phyloP scores from a whole-genome alignment of 1,140 invertebrate genomes.

The Goniozus legneri region DNA sequence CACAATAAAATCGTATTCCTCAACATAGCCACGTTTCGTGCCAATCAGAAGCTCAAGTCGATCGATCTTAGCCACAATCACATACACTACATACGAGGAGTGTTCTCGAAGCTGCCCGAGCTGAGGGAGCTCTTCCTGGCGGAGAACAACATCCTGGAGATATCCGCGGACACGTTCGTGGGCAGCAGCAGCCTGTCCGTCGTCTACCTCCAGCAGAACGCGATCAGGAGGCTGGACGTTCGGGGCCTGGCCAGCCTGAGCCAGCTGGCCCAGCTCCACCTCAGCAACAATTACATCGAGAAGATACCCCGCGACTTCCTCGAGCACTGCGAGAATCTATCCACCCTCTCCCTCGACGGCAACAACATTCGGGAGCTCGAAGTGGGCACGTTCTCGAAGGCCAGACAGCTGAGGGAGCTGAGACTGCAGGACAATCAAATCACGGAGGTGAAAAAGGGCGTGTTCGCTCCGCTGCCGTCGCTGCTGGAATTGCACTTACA shows the following conservation, averaged over 20 bases:
- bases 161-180: slow-evolving; percentile 76
- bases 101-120: slow-evolving; percentile 76
- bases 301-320: slow-evolving; percentile 73
- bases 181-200: slow-evolving; percentile 74
- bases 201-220: slow-evolving; percentile 84
- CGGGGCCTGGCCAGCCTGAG: slow-evolving; percentile 68
- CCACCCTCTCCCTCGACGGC: slow-evolving; percentile 83
- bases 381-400: slow-evolving; percentile 72
- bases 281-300: slow-evolving; percentile 83
- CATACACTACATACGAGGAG: slow-evolving; percentile 75
- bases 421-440: slow-evolving; percentile 83
- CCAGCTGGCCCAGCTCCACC: slow-evolving; percentile 77
- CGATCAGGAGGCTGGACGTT: slow-evolving; percentile 70
- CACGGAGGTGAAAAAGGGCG: slow-evolving; percentile 67
- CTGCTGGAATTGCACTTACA: slow-evolving; percentile 83
- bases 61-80: slow-evolving; percentile 88
- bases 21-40: slow-evolving; percentile 68
- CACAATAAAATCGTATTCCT: slow-evolving; percentile 80
- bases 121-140: slow-evolving; percentile 80
- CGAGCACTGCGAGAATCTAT: slow-evolving; percentile 68
- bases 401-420: slow-evolving; percentile 73
- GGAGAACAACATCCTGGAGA: slow-evolving; percentile 85
- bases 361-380: slow-evolving; percentile 82
- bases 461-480: slow-evolving; percentile 76
- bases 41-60: slow-evolving; percentile 71